Conservation (phyloP, 2,797 vertebrate species). For the Nannoperca australis region DNA sequence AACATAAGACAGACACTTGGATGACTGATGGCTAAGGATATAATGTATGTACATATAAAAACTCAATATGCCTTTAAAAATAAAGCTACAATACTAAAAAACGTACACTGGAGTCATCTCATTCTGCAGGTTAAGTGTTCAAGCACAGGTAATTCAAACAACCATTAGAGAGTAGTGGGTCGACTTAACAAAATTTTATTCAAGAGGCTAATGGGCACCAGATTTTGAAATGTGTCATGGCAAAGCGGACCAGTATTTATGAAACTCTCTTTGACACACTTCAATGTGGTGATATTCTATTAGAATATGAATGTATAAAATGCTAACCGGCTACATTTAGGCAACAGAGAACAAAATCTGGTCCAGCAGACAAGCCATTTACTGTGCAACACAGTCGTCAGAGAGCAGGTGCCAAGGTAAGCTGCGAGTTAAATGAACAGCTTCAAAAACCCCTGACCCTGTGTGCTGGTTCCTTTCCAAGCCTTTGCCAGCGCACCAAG, state of each 20-base stretch:
- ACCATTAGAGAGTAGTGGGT: constrained; percentile 7
- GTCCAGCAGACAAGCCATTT: constrained; percentile 18
- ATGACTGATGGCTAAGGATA: neutral
- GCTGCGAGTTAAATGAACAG: constrained; percentile 30
- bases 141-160: constrained; percentile 25
- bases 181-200: constrained; percentile 30
- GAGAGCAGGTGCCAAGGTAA: constrained; percentile 10
- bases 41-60: neutral
- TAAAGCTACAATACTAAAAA: neutral
- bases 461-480: constrained; percentile 14
- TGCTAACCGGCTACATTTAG: neutral
- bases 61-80: neutral
- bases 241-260: constrained; percentile 4
- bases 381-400: neutral
- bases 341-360: constrained; percentile 15
- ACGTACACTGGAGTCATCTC: neutral
- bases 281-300: constrained; percentile 4
- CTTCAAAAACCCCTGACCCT: constrained; percentile 25
- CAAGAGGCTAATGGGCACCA: constrained; percentile 22
- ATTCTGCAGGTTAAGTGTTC: constrained; percentile 19
- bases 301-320: too few species aligned
- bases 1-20: neutral
- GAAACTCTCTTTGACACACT: constrained; percentile 2
- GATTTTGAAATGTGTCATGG: constrained; percentile 26
- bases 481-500: constrained; percentile 6